Evolutionary conservation across 2,888 invertebrate species (phyloP).

Genomic region (Automeris io): DNA sequence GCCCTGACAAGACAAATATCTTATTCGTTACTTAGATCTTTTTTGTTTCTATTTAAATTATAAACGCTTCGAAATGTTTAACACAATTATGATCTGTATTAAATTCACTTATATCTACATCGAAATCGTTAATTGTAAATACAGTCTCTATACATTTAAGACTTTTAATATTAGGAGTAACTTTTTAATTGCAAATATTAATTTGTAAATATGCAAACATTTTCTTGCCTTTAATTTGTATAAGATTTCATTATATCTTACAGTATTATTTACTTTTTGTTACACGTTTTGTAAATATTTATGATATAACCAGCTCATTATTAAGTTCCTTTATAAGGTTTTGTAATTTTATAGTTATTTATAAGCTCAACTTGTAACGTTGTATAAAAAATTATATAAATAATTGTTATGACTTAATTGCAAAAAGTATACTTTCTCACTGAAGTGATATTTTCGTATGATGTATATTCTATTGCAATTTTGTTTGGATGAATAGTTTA

Average conservation of each 20-base stretch:
- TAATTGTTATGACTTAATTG: conserved; percentile 2
- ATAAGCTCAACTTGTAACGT: not conserved
- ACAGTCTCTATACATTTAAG: conserved; percentile 2
- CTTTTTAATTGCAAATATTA: conserved; percentile 3
- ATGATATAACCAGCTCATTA: too few species aligned
- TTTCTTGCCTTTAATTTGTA: conserved; percentile 7
- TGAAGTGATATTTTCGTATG: conserved; percentile 5
- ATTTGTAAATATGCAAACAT: conserved; percentile 9
- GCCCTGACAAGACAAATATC: conserved; percentile 38
- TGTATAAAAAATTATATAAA: conserved; percentile 6
- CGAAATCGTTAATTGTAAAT: conserved; percentile 10
- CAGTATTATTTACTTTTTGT: conserved; percentile 9
- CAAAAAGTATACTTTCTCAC: not conserved
- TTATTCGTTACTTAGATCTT: not conserved
- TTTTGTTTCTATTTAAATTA: too few species aligned
- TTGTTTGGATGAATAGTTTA: conserved; percentile 72
- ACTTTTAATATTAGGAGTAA: too few species aligned
- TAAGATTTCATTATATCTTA: conserved; percentile 5
- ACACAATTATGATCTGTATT: not conserved
- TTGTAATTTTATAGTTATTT: conserved; percentile 8
- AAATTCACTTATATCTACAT: conserved; percentile 8
- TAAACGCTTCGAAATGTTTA: not conserved
- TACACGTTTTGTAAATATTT: conserved; percentile 6
- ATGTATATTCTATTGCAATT: conserved; percentile 48
- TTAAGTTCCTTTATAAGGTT: conserved; percentile 3